These are phyloP conservation scores for Anoplius nigerrimus DNA, from an alignment of 2,888 invertebrate species.

Conservation along the genomic window DNA sequence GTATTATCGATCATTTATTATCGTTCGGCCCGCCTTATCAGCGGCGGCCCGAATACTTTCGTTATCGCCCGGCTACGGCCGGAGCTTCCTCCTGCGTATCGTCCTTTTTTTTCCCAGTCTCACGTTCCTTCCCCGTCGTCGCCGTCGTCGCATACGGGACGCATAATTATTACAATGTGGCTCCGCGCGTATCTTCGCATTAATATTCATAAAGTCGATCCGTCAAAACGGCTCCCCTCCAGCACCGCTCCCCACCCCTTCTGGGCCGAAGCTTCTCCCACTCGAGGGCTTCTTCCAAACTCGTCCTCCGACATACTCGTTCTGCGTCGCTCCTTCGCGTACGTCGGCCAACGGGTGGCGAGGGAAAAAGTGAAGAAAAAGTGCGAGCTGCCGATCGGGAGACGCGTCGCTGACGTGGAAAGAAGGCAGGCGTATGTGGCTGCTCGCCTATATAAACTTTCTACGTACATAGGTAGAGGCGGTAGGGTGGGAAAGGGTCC, in stretches of 20 bases:
- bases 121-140: slow-evolving; percentile 13
- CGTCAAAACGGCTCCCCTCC: slow-evolving; percentile 44
- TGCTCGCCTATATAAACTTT: no score
- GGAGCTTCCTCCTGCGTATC: slow-evolving; percentile 17
- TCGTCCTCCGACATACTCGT: neutral
- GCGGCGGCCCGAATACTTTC: neutral
- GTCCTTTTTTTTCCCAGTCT: slow-evolving; percentile 9
- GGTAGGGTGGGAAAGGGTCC: no score
- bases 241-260: slow-evolving; percentile 16
- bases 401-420: slow-evolving; percentile 9
- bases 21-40: neutral
- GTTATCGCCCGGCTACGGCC: slow-evolving; percentile 4
- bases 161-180: slow-evolving; percentile 55
- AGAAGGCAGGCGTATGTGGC: neutral
- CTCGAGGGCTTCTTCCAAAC: slow-evolving; percentile 11
- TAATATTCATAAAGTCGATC: slow-evolving; percentile 59
- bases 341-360: neutral
- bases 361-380: neutral
- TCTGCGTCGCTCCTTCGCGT: neutral
- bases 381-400: slow-evolving; percentile 13
- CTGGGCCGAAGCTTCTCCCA: slow-evolving; percentile 5
- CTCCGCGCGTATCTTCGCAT: slow-evolving; percentile 32
- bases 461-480: no score
- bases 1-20: slow-evolving; percentile 4
- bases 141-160: slow-evolving; percentile 26